These are phyloP conservation scores for Drosophila elegans DNA, from an alignment of 1,140 invertebrate genomes.

Conservation along the genomic window DNA sequence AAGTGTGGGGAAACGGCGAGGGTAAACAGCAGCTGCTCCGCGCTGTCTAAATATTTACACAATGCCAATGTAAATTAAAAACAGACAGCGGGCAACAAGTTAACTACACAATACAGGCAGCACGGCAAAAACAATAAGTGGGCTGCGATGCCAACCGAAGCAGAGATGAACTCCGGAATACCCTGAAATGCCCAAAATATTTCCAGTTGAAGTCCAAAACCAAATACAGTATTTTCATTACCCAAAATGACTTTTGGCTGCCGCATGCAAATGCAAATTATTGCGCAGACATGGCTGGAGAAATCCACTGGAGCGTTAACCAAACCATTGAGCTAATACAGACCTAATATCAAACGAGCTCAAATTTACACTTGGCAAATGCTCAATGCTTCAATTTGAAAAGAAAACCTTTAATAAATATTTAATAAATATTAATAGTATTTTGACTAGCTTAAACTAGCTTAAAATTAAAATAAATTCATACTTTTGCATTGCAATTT, in stretches of 20 bases:
- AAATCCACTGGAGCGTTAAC: constrained; percentile 60
- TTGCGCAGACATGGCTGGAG: constrained; percentile 8
- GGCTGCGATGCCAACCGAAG: constrained; percentile 5
- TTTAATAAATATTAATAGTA: no score
- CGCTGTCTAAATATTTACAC: constrained; percentile 80
- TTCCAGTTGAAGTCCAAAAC: background rate
- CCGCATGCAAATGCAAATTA: constrained; percentile 46
- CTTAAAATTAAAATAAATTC: no score
- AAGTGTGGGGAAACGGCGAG: background rate
- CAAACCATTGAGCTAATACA: constrained; percentile 41
- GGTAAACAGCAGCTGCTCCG: constrained; percentile 44
- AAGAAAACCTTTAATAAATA: no score
- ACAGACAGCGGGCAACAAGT: constrained; percentile 77
- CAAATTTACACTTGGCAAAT: constrained; percentile 10
- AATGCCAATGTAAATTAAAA: constrained; percentile 83
- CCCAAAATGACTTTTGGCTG: constrained; percentile 23
- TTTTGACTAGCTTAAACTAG: no score
- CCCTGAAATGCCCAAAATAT: constrained; percentile 2
- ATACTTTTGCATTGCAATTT: no score
- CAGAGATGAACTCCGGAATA: background rate
- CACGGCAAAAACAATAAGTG: constrained; percentile 38
- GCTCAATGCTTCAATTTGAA: background rate
- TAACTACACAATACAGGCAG: constrained; percentile 63
- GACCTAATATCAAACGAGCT: constrained; percentile 54
- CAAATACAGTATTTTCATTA: constrained; percentile 21